A percentile compares a stretch with the other conserved stretches of the same genome.
Conservation (phyloP, 2,888 invertebrate species). For the Idaea biselata region DNA sequence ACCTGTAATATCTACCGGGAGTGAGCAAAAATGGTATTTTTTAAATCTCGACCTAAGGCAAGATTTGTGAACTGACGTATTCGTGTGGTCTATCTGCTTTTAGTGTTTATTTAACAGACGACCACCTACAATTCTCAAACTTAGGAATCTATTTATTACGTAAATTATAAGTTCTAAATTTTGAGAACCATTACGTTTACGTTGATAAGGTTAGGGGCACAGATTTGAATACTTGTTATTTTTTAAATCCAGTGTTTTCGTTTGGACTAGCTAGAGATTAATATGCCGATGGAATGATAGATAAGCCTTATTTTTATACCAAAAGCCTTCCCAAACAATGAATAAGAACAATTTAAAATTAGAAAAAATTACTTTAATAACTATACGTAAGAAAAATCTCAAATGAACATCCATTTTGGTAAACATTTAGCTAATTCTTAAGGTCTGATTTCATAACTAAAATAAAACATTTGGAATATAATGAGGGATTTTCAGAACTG, state of each 20-base stretch:
- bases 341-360: not conserved
- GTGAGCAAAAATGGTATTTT: too few species aligned
- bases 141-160: too few species aligned
- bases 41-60: too few species aligned
- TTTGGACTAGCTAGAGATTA: not conserved
- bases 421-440: not conserved
- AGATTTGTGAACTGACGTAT: too few species aligned
- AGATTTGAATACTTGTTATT: not conserved
- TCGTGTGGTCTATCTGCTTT: too few species aligned
- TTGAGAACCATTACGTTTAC: too few species aligned
- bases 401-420: not conserved
- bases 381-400: not conserved
- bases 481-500: not conserved
- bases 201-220: too few species aligned
- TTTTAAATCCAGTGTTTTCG: not conserved
- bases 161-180: too few species aligned
- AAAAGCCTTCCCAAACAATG: constrained; percentile 13
- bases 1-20: too few species aligned
- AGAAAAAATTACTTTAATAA: not conserved
- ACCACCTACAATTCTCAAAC: too few species aligned
- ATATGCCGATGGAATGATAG: not conserved
- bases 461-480: not conserved
- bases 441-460: not conserved
- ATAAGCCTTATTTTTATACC: not conserved
- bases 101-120: too few species aligned